Evolutionary conservation across 2,888 invertebrate species (phyloP).

Genomic region (Dendrolimus houi): DNA sequence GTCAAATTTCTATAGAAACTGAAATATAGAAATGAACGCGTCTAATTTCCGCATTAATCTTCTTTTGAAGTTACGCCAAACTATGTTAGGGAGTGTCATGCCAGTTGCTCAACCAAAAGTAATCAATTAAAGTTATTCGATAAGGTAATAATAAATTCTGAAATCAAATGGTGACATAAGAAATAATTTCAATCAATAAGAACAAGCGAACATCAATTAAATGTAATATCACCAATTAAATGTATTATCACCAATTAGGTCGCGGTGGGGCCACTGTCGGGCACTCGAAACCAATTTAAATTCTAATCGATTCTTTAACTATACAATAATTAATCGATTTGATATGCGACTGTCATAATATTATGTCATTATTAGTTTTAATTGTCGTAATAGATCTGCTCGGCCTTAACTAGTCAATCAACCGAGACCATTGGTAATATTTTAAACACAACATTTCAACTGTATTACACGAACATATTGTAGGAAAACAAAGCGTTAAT

Average conservation of each 20-base stretch:
- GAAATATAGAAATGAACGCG: no score
- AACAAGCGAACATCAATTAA: background rate
- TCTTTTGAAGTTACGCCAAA: no score
- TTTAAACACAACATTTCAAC: background rate
- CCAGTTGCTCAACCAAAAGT: background rate
- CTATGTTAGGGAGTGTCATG: background rate
- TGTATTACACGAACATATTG: background rate
- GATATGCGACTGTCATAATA: background rate
- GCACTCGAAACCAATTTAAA: slow-evolving; percentile 49
- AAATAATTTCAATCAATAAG: slow-evolving; percentile 11
- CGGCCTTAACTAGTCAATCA: slow-evolving; percentile 7
- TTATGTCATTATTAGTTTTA: background rate
- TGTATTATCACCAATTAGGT: slow-evolving; percentile 39
- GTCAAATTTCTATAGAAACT: no score
- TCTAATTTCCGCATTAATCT: no score
- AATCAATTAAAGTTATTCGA: background rate
- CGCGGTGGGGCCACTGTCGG: slow-evolving; percentile 47
- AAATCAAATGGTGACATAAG: background rate
- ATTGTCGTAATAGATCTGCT: slow-evolving; percentile 11
- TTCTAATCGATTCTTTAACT: slow-evolving; percentile 36
- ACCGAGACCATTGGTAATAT: background rate
- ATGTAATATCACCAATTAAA: slow-evolving; percentile 28
- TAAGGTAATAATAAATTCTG: background rate
- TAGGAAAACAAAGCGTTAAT: no score
- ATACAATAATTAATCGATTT: background rate